Evolutionary conservation across 2,888 invertebrate genomes (phyloP).

Genomic region (Drosophila paranaensis): DNA sequence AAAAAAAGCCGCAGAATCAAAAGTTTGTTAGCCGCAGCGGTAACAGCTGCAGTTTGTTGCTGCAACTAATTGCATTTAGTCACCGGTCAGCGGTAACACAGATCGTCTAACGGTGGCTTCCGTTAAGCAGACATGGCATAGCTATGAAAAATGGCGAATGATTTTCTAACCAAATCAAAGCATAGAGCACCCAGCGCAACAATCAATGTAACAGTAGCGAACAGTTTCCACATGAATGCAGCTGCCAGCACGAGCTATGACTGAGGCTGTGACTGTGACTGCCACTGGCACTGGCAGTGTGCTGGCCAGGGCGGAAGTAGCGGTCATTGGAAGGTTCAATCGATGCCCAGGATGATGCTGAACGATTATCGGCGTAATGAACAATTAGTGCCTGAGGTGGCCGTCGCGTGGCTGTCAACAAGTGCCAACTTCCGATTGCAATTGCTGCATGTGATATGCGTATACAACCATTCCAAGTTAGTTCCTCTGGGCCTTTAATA

Average conservation of each 20-base stretch:
- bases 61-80: slow-evolving; percentile 78
- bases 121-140: slow-evolving; percentile 65
- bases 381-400: slow-evolving; percentile 48
- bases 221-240: slow-evolving; percentile 63
- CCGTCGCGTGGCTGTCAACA: slow-evolving; percentile 48
- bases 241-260: slow-evolving; percentile 36
- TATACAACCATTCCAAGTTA: slow-evolving; percentile 28
- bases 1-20: slow-evolving; percentile 23
- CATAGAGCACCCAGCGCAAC: slow-evolving; percentile 58
- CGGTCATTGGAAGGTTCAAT: slow-evolving; percentile 51
- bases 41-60: slow-evolving; percentile 73
- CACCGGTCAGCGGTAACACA: slow-evolving; percentile 64
- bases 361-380: slow-evolving; percentile 30
- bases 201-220: slow-evolving; percentile 63
- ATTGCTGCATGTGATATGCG: slow-evolving; percentile 36
- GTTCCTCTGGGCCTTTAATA: slow-evolving; percentile 61
- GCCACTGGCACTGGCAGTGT: neutral
- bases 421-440: slow-evolving; percentile 52
- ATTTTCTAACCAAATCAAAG: slow-evolving; percentile 71
- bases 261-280: neutral
- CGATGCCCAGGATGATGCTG: slow-evolving; percentile 25
- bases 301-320: slow-evolving; percentile 43
- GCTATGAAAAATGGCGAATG: slow-evolving; percentile 50
- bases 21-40: slow-evolving; percentile 30
- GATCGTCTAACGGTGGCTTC: slow-evolving; percentile 76